Conservation (phyloP, 2,888 invertebrate genomes). For the Drosophila algonquin region DNA sequence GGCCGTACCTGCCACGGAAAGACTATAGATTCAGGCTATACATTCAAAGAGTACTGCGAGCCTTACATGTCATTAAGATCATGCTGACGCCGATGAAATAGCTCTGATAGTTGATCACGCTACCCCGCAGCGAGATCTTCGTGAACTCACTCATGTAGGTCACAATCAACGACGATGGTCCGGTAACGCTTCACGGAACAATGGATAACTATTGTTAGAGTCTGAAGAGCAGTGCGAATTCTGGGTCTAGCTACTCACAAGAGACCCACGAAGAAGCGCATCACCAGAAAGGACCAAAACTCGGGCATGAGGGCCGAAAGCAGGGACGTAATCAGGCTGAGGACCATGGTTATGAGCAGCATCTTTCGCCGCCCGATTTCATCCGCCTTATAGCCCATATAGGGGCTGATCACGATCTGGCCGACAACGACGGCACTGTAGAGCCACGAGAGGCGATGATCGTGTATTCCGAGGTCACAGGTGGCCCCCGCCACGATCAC, state of each 20-base stretch:
- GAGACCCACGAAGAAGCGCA: background rate
- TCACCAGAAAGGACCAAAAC: slow-evolving; percentile 12
- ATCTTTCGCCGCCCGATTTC: slow-evolving; percentile 6
- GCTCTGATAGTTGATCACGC: slow-evolving; percentile 26
- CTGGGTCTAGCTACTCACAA: slow-evolving; percentile 7
- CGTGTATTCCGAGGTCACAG: slow-evolving; percentile 11
- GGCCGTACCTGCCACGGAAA: background rate
- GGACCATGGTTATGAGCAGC: background rate
- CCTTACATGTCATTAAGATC: slow-evolving; percentile 42
- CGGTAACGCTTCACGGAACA: background rate
- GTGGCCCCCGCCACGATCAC: slow-evolving; percentile 9
- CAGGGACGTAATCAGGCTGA: background rate
- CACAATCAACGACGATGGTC: background rate
- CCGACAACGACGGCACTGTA: background rate
- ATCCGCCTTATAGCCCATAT: slow-evolving; percentile 11
- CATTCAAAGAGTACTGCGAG: background rate
- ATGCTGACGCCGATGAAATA: slow-evolving; percentile 11
- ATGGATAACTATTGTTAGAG: background rate
- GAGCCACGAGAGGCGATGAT: slow-evolving; percentile 7
- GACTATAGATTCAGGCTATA: background rate
- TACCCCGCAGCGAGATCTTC: slow-evolving; percentile 22
- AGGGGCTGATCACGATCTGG: background rate
- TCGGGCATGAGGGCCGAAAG: slow-evolving; percentile 27
- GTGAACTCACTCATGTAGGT: slow-evolving; percentile 39
- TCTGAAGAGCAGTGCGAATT: too few relatives aligned